Evolutionary conservation across 2,113 vertebrate genomes (phyloP).

Genomic region (Corvus cornix): DNA sequence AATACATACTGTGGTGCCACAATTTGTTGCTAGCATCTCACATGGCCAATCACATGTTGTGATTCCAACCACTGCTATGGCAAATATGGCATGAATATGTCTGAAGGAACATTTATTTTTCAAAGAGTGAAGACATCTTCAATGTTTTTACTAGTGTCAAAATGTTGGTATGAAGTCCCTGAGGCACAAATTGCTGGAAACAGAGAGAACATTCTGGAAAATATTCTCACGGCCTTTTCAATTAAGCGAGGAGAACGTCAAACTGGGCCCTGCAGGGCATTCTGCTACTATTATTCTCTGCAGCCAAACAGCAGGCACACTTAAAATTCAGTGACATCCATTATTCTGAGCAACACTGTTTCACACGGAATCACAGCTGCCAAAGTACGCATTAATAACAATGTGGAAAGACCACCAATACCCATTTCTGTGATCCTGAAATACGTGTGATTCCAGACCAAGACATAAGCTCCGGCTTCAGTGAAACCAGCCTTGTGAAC

Average conservation of each 20-base stretch:
- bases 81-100: background rate
- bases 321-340: background rate
- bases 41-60: background rate
- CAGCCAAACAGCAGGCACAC: conserved; percentile 43
- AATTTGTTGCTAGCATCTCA: background rate
- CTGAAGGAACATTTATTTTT: background rate
- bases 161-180: background rate
- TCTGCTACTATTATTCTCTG: conserved; percentile 52
- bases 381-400: background rate
- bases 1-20: background rate
- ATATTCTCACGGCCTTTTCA: conserved; percentile 37
- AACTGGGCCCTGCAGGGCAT: background rate
- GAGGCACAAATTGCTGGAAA: conserved; percentile 25
- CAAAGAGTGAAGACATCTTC: conserved; percentile 20
- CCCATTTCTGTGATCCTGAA: background rate
- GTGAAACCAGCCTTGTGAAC: background rate
- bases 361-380: background rate
- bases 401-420: background rate
- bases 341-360: background rate
- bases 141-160: background rate
- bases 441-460: background rate
- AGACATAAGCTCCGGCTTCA: background rate
- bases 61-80: background rate
- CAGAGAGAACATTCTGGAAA: conserved; percentile 29
- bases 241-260: background rate